Base-by-base conservation (phyloP, 2,797 vertebrate species). In the Acanthis flammea region DNA sequence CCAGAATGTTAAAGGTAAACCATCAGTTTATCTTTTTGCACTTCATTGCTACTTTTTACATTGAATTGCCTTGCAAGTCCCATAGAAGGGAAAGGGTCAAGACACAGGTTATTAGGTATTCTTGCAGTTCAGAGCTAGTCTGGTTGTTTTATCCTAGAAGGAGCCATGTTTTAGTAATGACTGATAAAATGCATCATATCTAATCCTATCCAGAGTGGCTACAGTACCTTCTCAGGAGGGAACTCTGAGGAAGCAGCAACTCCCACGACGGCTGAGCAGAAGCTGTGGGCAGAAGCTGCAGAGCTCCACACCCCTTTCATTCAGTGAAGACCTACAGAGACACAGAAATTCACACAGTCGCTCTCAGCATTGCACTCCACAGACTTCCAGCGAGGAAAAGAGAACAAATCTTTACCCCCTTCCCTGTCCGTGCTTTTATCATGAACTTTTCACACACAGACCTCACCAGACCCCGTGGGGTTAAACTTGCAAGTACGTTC, bases 311-410 rank as follows among this genome's bases (percentile, higher is more conserved):
- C 1, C 6, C 31, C 31, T 75, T 60, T 11, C 39, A 27, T 19
- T 31, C 1, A 0, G 13, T 44, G 35, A 31, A 39, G 16, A 47
- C 25, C n/a, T 61, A 42, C 0, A 27, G 51, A 61, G 17, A 48
- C 4, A 31, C 35, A 44, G 71, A 63, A 82, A 87, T n/a, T 42
- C 42, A 17, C 73, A 24, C n/a, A 58, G 27, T 7, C 61, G 30
- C 42, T 86, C 42, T 50, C 28, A 41, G 82, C 28, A 37, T 27
- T 51, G 33, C 45, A 50, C 23, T 58, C 4, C 28, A 39, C 50
- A 90, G n/a, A 72, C 21, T 75, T 48, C 31, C 42, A 75, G 58
- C 6, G 23, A 66, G n/a, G 30, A 71, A 80, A 75, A 63, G 14
- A 62, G 12, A 72, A n/a, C 10, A 53, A 23, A 3, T 48, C 37